Evolutionary conservation across 1,140 invertebrate genomes (phyloP), one percentile per base, ranked within the genome.

Genomic region (Drosophila chauvacae): DNA sequence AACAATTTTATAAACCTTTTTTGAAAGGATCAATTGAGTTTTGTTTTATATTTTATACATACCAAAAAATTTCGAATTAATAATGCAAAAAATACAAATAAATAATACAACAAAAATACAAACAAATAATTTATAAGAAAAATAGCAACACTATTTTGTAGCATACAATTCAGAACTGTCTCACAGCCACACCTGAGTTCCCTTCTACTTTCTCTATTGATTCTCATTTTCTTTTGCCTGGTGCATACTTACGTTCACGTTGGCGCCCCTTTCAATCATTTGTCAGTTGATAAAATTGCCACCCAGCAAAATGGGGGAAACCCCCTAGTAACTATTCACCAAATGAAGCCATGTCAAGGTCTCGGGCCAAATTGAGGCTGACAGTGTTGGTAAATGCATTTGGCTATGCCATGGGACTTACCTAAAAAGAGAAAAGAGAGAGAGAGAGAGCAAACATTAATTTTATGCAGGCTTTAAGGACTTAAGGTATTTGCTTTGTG

Each of bases 301-400:
- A 28, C 41, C 58, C 58, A 30, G 47, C 50, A 0, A 39, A 48
- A 61, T 2, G 10, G 42, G 20, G 13, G 16, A 11, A 35, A 16
- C 9, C 23, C 4, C 16, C 18, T 10, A 1, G 20, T 7, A 35
- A n/a, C 18, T 28, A 39, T 18, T 4, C 6, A 18, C 11, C 28
- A 23, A 65, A 62, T 65, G 20, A 41, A 57, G 68, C 37, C 70
- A 44, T 72, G 70, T 73, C 70, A 72, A 72, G 70, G 66, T 59
- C 69, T 50, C 35, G 3, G 20, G n/a, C 20, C n/a, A 59, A 72
- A 71, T 70, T 58, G 28, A 33, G 26, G 42, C 35, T 57, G 44
- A 66, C 51, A 48, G 50, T 47, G 51, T 35, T 72, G 44, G 66
- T 57, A 41, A 57, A 72, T 39, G 42, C 66, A 48, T 26, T 42